Base-by-base conservation (phyloP, 2,797 vertebrate genomes). In the Dromococcyx pavoninus region DNA sequence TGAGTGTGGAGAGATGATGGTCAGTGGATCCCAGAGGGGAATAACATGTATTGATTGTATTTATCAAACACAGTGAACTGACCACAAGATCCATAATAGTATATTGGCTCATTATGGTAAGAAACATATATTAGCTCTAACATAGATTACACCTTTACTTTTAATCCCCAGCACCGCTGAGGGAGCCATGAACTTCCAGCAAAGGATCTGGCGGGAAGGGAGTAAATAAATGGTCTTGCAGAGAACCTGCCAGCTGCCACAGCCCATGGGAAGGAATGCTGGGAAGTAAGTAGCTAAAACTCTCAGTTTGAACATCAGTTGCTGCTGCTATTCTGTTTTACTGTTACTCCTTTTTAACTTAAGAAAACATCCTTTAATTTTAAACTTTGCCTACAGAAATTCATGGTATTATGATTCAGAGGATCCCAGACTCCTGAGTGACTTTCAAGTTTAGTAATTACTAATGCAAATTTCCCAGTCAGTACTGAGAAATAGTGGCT, bases 61-160 rank as follows among this genome's bases (percentile, higher is more conserved):
- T 95, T 96, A 94, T 96, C 91, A 94, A 90, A 61, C 76, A 58
- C 33, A 22, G 57, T n/a, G 67, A 89, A 56, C 93, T 90, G 91
- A 95, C 94, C 91, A 74, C 93, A 95, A 92, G 92, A 90, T 96
- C 95, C 76, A 39, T 95, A 93, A 86, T 32, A 91, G 86, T 87
- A 41, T 84, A 93, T 88, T 90, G 88, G 76, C 85, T 94, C 85
- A 86, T 89, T 93, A 86, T 48, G 71, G 88, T 84, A 88, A 79
- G 73, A 92, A 91, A 88, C 70, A 75, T 83, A 37, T 86, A 88
- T 96, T 90, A 94, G 74, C 65, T 94, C 60, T 76, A 81, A 85
- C 90, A 77, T 82, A 91, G 86, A 88, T 94, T 95, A 84, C 89
- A 86, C 89, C 75, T 94, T 92, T 93, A 35, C 69, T 94, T 95